These are phyloP conservation scores for Typhlichthys subterraneus DNA, from an alignment of 2,797 vertebrate genomes.

Conservation along the genomic window DNA sequence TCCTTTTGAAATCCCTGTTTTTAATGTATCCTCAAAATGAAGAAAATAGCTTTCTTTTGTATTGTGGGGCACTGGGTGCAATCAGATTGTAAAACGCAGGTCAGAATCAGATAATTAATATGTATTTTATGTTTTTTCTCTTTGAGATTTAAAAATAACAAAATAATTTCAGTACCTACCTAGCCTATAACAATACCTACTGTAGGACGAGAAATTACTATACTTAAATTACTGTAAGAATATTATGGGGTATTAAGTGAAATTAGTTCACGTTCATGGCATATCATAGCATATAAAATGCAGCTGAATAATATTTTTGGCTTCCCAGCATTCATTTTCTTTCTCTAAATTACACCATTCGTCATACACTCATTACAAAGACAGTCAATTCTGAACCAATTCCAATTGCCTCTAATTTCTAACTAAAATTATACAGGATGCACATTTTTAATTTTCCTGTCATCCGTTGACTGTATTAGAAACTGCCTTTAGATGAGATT, in stretches of 20 bases:
- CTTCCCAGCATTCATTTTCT: conserved; percentile 76
- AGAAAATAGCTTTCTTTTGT: conserved; percentile 32
- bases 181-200: too few relatives aligned
- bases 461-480: conserved; percentile 69
- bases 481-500: conserved; percentile 47
- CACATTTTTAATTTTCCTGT: conserved; percentile 73
- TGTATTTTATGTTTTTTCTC: conserved; percentile 33
- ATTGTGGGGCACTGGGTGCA: conserved; percentile 9
- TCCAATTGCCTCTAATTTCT: conserved; percentile 76
- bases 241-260: conserved; percentile 60
- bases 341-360: conserved; percentile 76
- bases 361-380: conserved; percentile 79
- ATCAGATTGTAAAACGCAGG: conserved; percentile 40
- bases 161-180: conserved; percentile 6
- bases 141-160: conserved; percentile 9
- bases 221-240: conserved; percentile 6
- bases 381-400: conserved; percentile 77
- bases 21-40: conserved; percentile 59
- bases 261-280: conserved; percentile 73
- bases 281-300: conserved; percentile 67
- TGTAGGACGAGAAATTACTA: conserved; percentile 29
- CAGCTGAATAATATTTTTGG: conserved; percentile 70
- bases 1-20: conserved; percentile 72
- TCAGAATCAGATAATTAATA: conserved; percentile 32
- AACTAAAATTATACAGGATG: conserved; percentile 72